Conservation (phyloP, 37 sponge, comb jelly and placozoan species). For the Cliona cf. orientalis region DNA sequence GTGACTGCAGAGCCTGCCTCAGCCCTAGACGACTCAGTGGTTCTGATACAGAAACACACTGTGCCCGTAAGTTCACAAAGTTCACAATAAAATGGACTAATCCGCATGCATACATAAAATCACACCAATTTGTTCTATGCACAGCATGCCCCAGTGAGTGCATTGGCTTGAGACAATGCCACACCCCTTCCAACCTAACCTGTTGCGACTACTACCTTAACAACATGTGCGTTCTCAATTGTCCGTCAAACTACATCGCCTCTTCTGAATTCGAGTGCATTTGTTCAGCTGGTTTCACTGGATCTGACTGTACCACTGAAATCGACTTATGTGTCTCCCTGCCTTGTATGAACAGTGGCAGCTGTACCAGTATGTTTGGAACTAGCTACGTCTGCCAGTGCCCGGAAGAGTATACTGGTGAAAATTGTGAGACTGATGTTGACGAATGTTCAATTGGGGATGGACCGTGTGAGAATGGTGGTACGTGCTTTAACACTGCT, state of each 20-base stretch:
- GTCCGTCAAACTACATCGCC: neutral
- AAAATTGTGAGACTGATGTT: slow-evolving; percentile 1
- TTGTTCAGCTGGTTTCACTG: slow-evolving; percentile 43
- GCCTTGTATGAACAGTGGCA: slow-evolving; percentile 24
- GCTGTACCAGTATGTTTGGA: slow-evolving; percentile 14
- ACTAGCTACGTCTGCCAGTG: slow-evolving; percentile 41
- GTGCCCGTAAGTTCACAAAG: neutral
- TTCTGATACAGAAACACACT: neutral
- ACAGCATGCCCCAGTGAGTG: neutral
- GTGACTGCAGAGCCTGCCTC: neutral
- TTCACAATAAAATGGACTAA: no score
- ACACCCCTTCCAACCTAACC: neutral
- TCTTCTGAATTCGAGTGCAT: slow-evolving; percentile 7
- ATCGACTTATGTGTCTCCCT: slow-evolving; percentile 14
- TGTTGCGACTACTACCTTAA: neutral
- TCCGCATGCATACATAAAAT: no score
- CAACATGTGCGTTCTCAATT: neutral
- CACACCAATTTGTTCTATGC: no score
- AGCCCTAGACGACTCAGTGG: neutral
- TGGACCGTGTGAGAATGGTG: slow-evolving; percentile 13
- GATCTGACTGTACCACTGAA: slow-evolving; percentile 21
- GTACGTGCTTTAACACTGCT: slow-evolving; percentile 13
- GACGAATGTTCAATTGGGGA: slow-evolving; percentile 6
- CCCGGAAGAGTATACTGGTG: slow-evolving; percentile 31
- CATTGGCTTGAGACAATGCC: neutral